A percentile compares a stretch with the other conserved stretches of the same genome.
These are phyloP conservation scores for Dilophus febrilis DNA, from an alignment of 2,888 invertebrate species.

Conservation along the genomic window DNA sequence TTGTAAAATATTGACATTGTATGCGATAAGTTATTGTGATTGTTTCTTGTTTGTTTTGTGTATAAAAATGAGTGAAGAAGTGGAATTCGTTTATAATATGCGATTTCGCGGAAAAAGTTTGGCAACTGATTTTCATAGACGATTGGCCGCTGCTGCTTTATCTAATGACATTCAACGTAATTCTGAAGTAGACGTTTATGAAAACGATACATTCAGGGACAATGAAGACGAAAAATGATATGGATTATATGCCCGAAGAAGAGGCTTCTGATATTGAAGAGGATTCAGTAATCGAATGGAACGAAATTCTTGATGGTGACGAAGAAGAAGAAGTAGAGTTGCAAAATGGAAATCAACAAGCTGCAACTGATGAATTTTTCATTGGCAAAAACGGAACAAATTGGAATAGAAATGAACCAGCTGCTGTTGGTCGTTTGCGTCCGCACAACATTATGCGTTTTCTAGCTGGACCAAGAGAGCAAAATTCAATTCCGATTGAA, in stretches of 20 bases:
- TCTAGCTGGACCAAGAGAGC: slow-evolving; percentile 1
- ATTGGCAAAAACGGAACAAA: slow-evolving; percentile 1
- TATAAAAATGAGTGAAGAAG: not conserved
- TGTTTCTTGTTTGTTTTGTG: not conserved
- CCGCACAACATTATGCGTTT: slow-evolving; percentile 1
- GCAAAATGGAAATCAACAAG: not conserved
- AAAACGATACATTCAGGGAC: not conserved
- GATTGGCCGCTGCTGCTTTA: not conserved
- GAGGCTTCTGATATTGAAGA: not conserved
- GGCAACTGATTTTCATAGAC: not conserved
- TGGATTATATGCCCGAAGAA: not conserved
- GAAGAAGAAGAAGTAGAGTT: not conserved
- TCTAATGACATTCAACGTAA: not conserved
- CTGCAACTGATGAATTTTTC: not conserved
- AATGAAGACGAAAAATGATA: not conserved
- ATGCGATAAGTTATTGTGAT: not conserved
- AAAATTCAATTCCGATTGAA: too few species aligned
- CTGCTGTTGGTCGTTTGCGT: not conserved
- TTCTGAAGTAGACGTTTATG: not conserved
- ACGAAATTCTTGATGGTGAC: not conserved
- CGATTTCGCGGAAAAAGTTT: not conserved
- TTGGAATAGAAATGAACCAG: not conserved
- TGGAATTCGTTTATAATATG: not conserved
- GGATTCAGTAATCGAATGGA: not conserved
- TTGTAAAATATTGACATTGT: too few species aligned